phyloP scores from a whole-genome alignment of 2,888 invertebrate species.

The Sycophila texana region DNA sequence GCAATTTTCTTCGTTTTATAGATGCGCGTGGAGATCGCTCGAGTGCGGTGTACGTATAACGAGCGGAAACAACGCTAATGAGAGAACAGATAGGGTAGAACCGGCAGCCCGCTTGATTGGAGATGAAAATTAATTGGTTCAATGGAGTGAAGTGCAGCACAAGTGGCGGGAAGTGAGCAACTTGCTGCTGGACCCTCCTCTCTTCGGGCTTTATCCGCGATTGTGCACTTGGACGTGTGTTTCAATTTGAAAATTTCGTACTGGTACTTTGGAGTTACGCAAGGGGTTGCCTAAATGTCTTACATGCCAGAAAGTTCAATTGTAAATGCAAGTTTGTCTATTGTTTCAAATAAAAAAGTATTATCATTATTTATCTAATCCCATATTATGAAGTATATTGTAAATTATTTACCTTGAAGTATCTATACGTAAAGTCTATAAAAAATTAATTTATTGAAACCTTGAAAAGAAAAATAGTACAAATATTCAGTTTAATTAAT shows the following conservation, averaged over 20 bases:
- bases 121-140: conserved; percentile 75
- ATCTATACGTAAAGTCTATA: too few species aligned
- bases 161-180: conserved; percentile 75
- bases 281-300: too few species aligned
- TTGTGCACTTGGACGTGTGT: conserved; percentile 28
- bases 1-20: conserved; percentile 70
- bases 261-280: neutral
- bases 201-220: neutral
- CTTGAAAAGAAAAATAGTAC: too few species aligned
- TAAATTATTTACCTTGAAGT: too few species aligned
- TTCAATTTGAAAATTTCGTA: conserved; percentile 14
- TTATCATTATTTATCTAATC: too few species aligned
- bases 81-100: conserved; percentile 68
- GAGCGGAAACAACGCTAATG: conserved; percentile 73
- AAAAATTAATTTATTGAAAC: too few species aligned
- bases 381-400: too few species aligned
- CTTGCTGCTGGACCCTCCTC: conserved; percentile 55
- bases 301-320: too few species aligned
- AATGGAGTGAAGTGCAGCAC: conserved; percentile 71
- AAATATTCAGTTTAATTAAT: too few species aligned
- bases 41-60: conserved; percentile 59
- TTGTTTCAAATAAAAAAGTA: too few species aligned
- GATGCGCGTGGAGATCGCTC: conserved; percentile 47
- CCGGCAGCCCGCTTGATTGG: conserved; percentile 61
- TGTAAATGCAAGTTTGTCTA: too few species aligned